Base-by-base conservation (phyloP, 2,797 vertebrate genomes). In the Ceryle rudis region DNA sequence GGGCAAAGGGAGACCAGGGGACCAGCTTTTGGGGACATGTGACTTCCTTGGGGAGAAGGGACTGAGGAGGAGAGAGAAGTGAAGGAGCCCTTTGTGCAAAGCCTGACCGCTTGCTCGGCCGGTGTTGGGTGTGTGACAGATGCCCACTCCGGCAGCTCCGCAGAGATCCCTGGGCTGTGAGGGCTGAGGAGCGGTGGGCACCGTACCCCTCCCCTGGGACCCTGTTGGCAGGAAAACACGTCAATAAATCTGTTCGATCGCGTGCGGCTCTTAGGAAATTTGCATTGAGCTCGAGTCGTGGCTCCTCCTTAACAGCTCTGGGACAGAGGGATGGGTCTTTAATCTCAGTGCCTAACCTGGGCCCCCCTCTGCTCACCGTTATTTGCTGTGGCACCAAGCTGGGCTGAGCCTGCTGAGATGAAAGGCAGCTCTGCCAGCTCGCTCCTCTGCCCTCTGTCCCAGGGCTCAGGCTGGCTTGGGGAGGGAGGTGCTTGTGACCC, bases 91-190 rank as follows among this genome's bases (percentile, higher is more conserved):
- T 16, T 54, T 5, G 65, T n/a, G 31, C 37, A 3, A 7, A 71
- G 75, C 35, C n/a, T 1, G 14, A 58, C 64, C n/a, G 3, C 29
- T 35, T 37, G 58, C 61, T 78, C 9, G 2, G 54, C 55, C 57
- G 51, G 62, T 1, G 0, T 4, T 1, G 2, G 28, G 13, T 6
- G 5, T 1, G 2, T 26, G 28, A 6, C 28, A 26, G 90, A 20
- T 16, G 82, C 49, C 87, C 31, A 2, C 0, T 52, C 51, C 9
- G 5, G 52, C 4, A 3, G 60, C 88, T 57, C 17, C 6, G 1
- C 10, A 41, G 46, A 39, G 44, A 22, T n/a, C 71, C 3, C 51
- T 41, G 49, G 74, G 66, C 77, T 85, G 82, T 9, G 49, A 66
- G 65, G 82, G 79, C 65, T 25, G 70, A 54, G 81, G 79, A 81